These are phyloP conservation scores for Acrocera orbiculus DNA, from an alignment of 2,888 invertebrate genomes.

Conservation along the genomic window DNA sequence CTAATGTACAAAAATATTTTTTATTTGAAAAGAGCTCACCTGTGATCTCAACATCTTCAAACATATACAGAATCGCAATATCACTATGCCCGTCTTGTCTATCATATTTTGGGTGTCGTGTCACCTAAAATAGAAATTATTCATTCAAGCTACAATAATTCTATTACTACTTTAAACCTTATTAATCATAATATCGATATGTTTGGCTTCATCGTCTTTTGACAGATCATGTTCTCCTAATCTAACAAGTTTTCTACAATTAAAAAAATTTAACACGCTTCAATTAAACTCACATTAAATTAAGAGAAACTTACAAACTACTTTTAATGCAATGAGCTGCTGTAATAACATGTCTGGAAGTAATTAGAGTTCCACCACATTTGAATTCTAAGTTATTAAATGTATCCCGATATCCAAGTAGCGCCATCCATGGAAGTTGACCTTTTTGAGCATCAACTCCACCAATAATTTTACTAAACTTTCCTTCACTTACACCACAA, in stretches of 20 bases:
- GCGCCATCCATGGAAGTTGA: constrained; percentile 71
- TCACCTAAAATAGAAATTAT: constrained; percentile 6
- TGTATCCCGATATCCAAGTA: constrained; percentile 39
- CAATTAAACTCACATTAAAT: background rate
- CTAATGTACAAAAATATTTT: background rate
- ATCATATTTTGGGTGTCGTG: constrained; percentile 20
- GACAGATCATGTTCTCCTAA: constrained; percentile 55
- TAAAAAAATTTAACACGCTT: constrained; percentile 7
- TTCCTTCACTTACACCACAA: too few relatives aligned
- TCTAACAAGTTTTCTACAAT: constrained; percentile 42
- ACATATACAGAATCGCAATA: constrained; percentile 54
- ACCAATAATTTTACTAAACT: too few relatives aligned
- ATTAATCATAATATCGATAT: constrained; percentile 29
- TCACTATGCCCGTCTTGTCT: constrained; percentile 45
- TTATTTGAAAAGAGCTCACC: constrained; percentile 26
- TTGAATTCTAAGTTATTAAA: constrained; percentile 17
- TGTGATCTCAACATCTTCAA: constrained; percentile 37
- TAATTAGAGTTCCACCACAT: constrained; percentile 35
- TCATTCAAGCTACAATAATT: background rate
- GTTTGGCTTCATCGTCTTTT: constrained; percentile 35
- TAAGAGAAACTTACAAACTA: constrained; percentile 13
- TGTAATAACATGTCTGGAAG: constrained; percentile 51
- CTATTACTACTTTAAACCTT: background rate
- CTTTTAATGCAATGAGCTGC: constrained; percentile 26
- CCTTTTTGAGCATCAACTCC: constrained; percentile 35